phyloP scores from a whole-genome alignment of 2,113 vertebrate species.

The Perca fluviatilis region DNA sequence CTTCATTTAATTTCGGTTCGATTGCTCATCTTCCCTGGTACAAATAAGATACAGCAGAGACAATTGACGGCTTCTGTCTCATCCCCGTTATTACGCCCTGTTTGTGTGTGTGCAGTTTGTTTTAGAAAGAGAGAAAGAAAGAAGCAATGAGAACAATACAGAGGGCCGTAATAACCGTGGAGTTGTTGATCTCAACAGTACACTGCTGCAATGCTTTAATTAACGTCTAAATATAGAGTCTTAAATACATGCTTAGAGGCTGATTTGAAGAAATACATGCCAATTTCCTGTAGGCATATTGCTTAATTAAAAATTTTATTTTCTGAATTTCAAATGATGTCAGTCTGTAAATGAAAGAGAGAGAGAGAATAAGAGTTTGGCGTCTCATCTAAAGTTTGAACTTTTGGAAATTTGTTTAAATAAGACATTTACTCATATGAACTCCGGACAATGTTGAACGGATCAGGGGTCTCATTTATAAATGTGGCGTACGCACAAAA shows the following conservation, averaged over 20 bases:
- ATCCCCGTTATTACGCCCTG: slow-evolving; percentile 46
- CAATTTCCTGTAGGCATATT: slow-evolving; percentile 62
- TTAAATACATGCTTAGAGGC: slow-evolving; percentile 68
- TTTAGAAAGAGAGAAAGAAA: slow-evolving; percentile 6
- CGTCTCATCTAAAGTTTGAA: not conserved
- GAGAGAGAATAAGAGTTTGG: not conserved
- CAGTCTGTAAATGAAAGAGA: not conserved
- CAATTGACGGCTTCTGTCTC: slow-evolving; percentile 61
- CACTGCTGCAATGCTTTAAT: slow-evolving; percentile 69
- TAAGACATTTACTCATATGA: too few species aligned
- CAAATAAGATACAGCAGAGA: slow-evolving; percentile 65
- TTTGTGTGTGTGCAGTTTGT: slow-evolving; percentile 45
- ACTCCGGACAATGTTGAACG: too few species aligned
- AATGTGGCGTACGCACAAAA: too few species aligned
- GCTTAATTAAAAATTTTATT: slow-evolving; percentile 73
- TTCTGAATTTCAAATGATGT: slow-evolving; percentile 57
- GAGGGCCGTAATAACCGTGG: slow-evolving; percentile 53
- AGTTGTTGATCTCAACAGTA: slow-evolving; percentile 59
- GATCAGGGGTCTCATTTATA: too few species aligned
- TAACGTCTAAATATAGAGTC: slow-evolving; percentile 75
- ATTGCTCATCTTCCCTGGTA: slow-evolving; percentile 58
- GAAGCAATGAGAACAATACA: slow-evolving; percentile 52
- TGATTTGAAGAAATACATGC: slow-evolving; percentile 57
- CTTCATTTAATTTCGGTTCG: slow-evolving; percentile 65
- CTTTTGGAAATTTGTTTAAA: slow-evolving; percentile 10